phyloP scores from a whole-genome alignment of 2,888 invertebrate species.

The Carpatolechia fugitivella region DNA sequence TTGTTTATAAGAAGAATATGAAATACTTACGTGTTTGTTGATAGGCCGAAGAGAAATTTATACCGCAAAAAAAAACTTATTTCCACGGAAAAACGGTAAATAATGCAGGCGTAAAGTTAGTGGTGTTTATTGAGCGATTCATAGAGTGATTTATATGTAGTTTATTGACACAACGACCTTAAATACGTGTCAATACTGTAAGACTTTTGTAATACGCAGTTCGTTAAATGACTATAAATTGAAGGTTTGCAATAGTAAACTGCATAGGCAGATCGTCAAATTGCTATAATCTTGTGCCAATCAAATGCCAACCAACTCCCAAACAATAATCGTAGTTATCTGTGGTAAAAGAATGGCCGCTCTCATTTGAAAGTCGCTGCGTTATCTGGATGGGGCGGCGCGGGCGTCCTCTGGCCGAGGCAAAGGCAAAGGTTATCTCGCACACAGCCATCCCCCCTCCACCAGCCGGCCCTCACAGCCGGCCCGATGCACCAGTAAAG shows the following conservation, averaged over 20 bases:
- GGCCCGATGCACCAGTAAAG: slow-evolving; percentile 60
- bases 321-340: slow-evolving; percentile 32
- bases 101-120: too few relatives aligned
- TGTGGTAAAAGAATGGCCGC: slow-evolving; percentile 53
- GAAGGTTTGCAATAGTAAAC: neutral
- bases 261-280: neutral
- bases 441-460: slow-evolving; percentile 37
- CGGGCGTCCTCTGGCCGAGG: slow-evolving; percentile 53
- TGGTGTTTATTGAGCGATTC: too few relatives aligned
- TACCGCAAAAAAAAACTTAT: too few relatives aligned
- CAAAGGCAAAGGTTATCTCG: slow-evolving; percentile 62
- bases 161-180: too few relatives aligned
- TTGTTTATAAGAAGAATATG: too few relatives aligned
- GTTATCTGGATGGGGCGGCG: slow-evolving; percentile 42
- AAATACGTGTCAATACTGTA: too few relatives aligned
- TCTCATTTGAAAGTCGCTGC: slow-evolving; percentile 65
- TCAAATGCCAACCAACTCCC: slow-evolving; percentile 13
- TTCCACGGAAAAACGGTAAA: too few relatives aligned
- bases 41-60: too few relatives aligned
- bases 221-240: too few relatives aligned
- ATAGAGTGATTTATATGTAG: too few relatives aligned
- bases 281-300: slow-evolving; percentile 7
- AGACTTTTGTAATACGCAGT: too few relatives aligned
- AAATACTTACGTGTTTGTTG: too few relatives aligned
- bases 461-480: slow-evolving; percentile 39